Evolutionary conservation across 2,888 invertebrate genomes (phyloP), one percentile per base, ranked within the genome.

Genomic region (Ptilodon capucinus): DNA sequence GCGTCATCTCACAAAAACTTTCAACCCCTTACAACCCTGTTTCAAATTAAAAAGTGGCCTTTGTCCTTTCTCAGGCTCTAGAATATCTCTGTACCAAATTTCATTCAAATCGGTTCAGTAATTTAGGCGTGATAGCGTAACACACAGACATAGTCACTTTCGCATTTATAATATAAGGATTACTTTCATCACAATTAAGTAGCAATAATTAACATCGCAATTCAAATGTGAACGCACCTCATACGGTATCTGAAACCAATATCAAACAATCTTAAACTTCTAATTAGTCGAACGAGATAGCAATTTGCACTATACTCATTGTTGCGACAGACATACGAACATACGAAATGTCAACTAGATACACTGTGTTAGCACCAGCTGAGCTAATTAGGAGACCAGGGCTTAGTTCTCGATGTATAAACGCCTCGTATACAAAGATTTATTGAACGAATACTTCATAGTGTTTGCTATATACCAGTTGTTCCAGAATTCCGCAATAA

Each of bases 331-430:
- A 74, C 69, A 77, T 66, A 61, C 72, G 57, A 60, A 80, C 85
- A 84, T 75, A 82, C 81, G 66, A 87, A 87, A 88, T 88, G 87
- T 87, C 87, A 86, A 69, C 62, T 57, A 58, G 76, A 70, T 78
- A 79, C 80, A 73, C 57, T 70, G 40, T 78, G 78, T 79, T 79
- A 73, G 77, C 83, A 78, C 81, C 77, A 55, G 53, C 57, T 57
- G 57, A 50, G 66, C 80, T 86, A 86, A 86, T 86, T 86, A 84
- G 73, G 71, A 67, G 48, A 51, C 38, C 63, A 55, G 28, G 11
- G 11, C 28, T n/a, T 28, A 8, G 28, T n/a, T n/a, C 28, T 7
- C 28, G n/a, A n/a, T 28, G 28, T 28, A 28, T 28, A 28, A 4
- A 5, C n/a, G 28, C n/a, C 28, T 2, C n/a, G 28, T 28, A 8